Base-by-base conservation (phyloP, 2,113 vertebrate genomes). In the Corythornis vintsioides region DNA sequence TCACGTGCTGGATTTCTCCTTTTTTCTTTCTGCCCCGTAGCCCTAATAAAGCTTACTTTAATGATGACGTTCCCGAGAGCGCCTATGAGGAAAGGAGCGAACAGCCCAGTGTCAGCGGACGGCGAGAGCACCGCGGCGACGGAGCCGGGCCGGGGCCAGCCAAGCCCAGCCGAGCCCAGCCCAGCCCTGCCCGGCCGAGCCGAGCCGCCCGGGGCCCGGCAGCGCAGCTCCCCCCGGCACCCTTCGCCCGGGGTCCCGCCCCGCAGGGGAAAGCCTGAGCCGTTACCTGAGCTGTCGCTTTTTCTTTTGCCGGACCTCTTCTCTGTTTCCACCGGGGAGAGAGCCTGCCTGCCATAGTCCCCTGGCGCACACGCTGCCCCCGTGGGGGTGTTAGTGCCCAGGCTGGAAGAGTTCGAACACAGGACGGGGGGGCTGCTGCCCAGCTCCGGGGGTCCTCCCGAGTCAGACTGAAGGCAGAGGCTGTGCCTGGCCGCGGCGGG, bases 201-300 rank as follows among this genome's bases (percentile, higher is more conserved):
- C 43, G 7, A 13, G 28, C 16, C 8, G 75, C 47, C 65, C 61
- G n/a, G 42, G 24, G 22, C 26, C 79, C 61, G 43, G 65, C 38
- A 47, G 43, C 43, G 26, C 83, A 16, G 33, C 60, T 66, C 25
- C 17, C 55, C 73, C 72, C 52, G 40, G 29, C 28, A 35, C 70
- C 83, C 66, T 45, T 60, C 52, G 42, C 91, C 67, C 57, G 8
- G 61, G 13, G 71, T 75, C 69, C 83, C 74, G 55, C 74, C 88
- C 92, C 70, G 66, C 56, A 8, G 15, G 45, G 55, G 22, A 61
- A 63, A 79, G 82, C 16, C 74, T 9, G 33, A 33, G 11, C 61
- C 85, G 97, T 98, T 98, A 99, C 99, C 99, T 98, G 99, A 99
- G 92, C 98, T 99, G 97, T 99, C 99, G 97, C 98, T 99, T 98